Conservation (phyloP, 1,140 invertebrate genomes). For the Anastrepha ludens region DNA sequence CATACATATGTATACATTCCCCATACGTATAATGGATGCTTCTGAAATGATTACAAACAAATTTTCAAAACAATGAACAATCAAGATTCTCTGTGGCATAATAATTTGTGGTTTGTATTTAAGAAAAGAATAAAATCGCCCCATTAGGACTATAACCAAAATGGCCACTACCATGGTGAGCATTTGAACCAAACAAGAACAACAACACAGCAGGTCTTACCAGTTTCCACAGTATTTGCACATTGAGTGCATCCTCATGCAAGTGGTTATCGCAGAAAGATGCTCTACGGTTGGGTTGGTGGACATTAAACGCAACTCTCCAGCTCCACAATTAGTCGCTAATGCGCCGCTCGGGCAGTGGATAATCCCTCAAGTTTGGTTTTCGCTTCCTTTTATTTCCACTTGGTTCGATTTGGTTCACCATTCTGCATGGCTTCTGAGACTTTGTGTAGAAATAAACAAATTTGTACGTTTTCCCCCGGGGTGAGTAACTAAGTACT, state of each 20-base stretch:
- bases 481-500: constrained; percentile 31
- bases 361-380: constrained; percentile 2
- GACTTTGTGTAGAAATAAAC: constrained; percentile 45
- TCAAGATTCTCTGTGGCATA: constrained; percentile 52
- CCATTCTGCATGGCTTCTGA: not conserved
- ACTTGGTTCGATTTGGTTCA: constrained; percentile 1
- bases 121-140: constrained; percentile 6
- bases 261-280: not conserved
- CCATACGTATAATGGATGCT: not conserved
- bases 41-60: constrained; percentile 32
- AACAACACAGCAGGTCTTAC: not conserved
- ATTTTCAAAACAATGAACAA: constrained; percentile 41
- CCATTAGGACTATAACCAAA: constrained; percentile 25
- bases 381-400: not conserved
- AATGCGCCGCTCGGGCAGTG: not conserved
- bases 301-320: constrained; percentile 1
- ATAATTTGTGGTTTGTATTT: constrained; percentile 34
- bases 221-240: constrained; percentile 14
- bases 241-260: not conserved
- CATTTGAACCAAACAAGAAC: not conserved
- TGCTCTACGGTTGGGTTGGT: not conserved
- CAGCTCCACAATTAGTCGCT: constrained; percentile 15
- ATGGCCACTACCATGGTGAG: not conserved
- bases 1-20: not conserved
- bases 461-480: constrained; percentile 48